Base-by-base conservation (phyloP, 2,113 vertebrate genomes). In the Paradisaea rubra region DNA sequence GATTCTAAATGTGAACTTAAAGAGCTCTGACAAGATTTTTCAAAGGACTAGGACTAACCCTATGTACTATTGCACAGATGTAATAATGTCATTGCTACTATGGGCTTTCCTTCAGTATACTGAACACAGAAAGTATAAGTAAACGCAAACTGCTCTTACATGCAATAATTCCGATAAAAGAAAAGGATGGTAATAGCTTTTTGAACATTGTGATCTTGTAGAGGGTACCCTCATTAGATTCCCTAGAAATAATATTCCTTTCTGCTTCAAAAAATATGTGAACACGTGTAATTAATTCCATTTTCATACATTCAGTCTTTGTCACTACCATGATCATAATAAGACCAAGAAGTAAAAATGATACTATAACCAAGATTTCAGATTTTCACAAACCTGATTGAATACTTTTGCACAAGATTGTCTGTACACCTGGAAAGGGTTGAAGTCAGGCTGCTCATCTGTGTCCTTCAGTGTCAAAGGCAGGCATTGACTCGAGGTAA, bases 351-450 rank as follows among this genome's bases (percentile, higher is more conserved):
- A 61, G 27, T 53, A 81, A 61, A 88, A 93, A 80, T 66, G 53
- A 42, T 13, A 47, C 19, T 25, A 49, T 27, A 63, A 37, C 20
- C 19, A 57, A 52, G 11, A 49, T 45, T 78, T 53, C n/a, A 66
- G 27, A 81, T 89, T 89, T 94, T 81, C 52, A 98, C 98, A 92
- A 93, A 99, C 99, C 99, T 99, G 98, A 96, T 98, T 96, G 82
- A 99, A 97, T 83, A 98, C 96, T 91, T 96, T 98, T 56, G 83
- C 97, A 95, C 97, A 98, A 74, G 99, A 97, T 10, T 96, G 97
- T 70, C 97, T 97, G 94, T 99, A 98, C 81, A 98, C 97, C 21
- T 96, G 86, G 76, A 99, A 97, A 71, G 99, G 98, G 95, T 99
- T 98, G 97, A 99, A 99, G 78, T 49, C 42, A 50, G 94, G 70